phyloP scores from a whole-genome alignment of 2,113 vertebrate genomes.

The zebrafish (Danio rerio) region DNA sequence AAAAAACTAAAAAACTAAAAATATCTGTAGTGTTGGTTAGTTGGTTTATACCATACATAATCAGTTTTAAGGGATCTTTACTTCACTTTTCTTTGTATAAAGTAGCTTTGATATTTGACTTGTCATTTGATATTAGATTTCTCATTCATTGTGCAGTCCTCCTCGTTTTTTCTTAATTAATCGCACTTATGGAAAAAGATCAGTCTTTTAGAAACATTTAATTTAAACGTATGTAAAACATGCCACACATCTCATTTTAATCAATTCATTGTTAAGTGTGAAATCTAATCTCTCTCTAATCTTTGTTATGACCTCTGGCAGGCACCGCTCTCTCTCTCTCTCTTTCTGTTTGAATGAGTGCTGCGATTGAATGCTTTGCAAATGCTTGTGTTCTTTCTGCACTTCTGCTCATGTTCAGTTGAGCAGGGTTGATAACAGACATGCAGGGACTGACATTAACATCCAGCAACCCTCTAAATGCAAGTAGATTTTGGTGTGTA shows the following conservation, averaged over 20 bases:
- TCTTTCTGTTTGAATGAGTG: neutral
- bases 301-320: neutral
- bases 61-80: too few species aligned
- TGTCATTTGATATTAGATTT: too few species aligned
- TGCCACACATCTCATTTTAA: neutral
- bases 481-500: too few species aligned
- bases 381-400: neutral
- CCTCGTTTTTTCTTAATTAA: neutral
- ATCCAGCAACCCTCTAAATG: too few species aligned
- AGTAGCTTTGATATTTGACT: too few species aligned
- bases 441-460: too few species aligned
- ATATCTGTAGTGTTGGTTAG: too few species aligned
- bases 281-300: neutral
- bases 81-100: too few species aligned
- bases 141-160: too few species aligned
- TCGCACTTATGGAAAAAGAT: neutral
- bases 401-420: neutral
- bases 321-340: neutral
- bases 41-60: too few species aligned
- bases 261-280: neutral
- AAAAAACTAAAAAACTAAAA: too few species aligned
- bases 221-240: slow-evolving; percentile 5
- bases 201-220: neutral
- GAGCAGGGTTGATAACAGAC: neutral
- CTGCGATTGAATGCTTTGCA: neutral